Base-by-base conservation (phyloP, 2,113 vertebrate species). In the Saccopteryx bilineata region DNA sequence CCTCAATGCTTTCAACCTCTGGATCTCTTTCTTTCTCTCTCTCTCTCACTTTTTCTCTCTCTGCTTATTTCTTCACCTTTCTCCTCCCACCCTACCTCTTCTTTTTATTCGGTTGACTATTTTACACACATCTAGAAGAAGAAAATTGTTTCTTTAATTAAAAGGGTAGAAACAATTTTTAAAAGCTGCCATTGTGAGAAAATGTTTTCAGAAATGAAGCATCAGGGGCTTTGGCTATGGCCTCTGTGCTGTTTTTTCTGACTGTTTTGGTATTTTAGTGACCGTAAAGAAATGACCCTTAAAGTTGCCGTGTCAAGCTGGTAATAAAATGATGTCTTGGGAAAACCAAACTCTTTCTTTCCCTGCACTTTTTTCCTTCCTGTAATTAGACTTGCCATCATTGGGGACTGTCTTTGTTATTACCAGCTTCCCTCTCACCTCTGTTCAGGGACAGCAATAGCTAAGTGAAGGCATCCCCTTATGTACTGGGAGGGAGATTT, bases 361-460 rank as follows among this genome's bases (percentile, higher is more conserved):
- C 86, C 48, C 97, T 97, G 81, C 74, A 81, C 68, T 94, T 96
- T 93, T 95, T 52, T 8, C 0, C 79, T 96, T 90, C n/a, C 96
- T 97, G 97, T 98, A 98, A 98, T 98, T 98, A 98, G 97, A 98
- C 96, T 98, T 97, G 85, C 97, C 96, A 94, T 97, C 98, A 96
- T 96, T 61, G 58, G 97, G 96, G 96, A 97, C 97, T 94, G 52
- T 97, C 96, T 98, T 97, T 91, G 90, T 98, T 98, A 97, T 97
- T 98, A 97, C 97, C 94, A 96, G 91, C 63, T 39, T 96, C 96
- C 95, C 96, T 82, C 95, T 98, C 96, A 97, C 87, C 96, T 97
- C 97, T 97, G 95, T 63, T 96, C 79, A 91, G 95, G 91, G 94
- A 98, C 90, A 97, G 97, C 97, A 96, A 86, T 69, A 96, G 91